Base-by-base conservation (phyloP, 2,888 invertebrate genomes). In the Dermolepida albohirtum region DNA sequence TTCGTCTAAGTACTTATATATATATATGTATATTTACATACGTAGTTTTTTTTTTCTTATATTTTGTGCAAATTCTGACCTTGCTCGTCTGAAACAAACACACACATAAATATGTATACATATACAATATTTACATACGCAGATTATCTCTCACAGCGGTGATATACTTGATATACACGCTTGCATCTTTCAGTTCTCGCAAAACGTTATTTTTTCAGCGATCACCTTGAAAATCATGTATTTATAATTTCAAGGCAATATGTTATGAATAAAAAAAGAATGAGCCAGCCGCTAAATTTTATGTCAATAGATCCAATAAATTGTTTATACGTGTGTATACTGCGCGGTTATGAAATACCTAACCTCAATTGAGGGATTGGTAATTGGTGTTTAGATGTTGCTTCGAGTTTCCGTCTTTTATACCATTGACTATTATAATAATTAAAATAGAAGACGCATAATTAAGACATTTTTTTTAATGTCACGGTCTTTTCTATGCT, bases 151-250 rank as follows among this genome's bases (percentile, higher is more conserved):
- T 57, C 22, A 16, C n/a, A 39, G 12, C 41, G 43, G 39, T 41
- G 16, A 41, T 41, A 40, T 14, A 12, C 14, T 16, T 39, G 10
- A n/a, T 12, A 17, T 22, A 57, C 14, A 14, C 11, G 8, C 57
- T 11, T 17, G 16, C 17, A 22, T 14, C 57, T 57, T 34, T 34
- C 34, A 34, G 14, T 41, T 41, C 40, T 16, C 22, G 16, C 54
- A 44, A 34, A 65, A 47, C 44, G 44, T 34, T 65, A 29, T 64
- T 64, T 65, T 54, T 65, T 57, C 22, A 22, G 47, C 44, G 64
- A 44, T 67, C 66, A 67, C 66, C 66, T 67, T 67, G 66, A 62
- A 47, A 47, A 41, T 67, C 50, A 59, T 22, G 40, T 67, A 67
- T 67, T 67, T 67, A 67, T 67, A 67, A 59, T 43, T 41, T 59